Percentiles rank a stretch among this genome's conserved stretches.
These are phyloP conservation scores for Tylochromis polylepis DNA, from an alignment of 2,113 vertebrate genomes.

Conservation along the genomic window DNA sequence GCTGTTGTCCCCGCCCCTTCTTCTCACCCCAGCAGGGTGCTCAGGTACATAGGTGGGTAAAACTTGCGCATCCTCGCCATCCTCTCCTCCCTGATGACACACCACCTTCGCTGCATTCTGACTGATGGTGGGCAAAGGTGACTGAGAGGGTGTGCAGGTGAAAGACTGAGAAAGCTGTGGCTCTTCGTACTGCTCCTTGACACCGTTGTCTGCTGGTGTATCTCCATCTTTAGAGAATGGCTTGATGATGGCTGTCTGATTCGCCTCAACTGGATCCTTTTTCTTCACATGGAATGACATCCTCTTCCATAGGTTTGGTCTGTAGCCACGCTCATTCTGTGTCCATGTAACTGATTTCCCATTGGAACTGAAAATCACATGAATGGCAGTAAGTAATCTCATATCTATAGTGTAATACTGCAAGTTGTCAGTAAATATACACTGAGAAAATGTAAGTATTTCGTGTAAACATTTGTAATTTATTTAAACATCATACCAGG, in stretches of 20 bases:
- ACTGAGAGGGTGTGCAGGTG: constrained; percentile 76
- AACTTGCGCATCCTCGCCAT: constrained; percentile 26
- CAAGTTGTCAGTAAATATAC: background rate
- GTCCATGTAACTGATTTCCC: constrained; percentile 93
- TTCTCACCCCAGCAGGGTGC: constrained; percentile 47
- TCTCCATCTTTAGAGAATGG: constrained; percentile 87
- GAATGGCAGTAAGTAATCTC: background rate
- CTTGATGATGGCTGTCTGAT: constrained; percentile 97
- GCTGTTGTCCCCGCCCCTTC: constrained; percentile 11
- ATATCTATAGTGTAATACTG: background rate
- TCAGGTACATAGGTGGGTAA: constrained; percentile 77
- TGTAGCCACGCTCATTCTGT: constrained; percentile 83
- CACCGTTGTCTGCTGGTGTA: constrained; percentile 63
- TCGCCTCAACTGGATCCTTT: constrained; percentile 81
- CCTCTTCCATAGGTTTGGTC: constrained; percentile 93
- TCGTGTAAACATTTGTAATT: background rate
- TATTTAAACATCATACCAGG: background rate
- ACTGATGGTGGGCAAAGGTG: constrained; percentile 79
- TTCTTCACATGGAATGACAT: constrained; percentile 95
- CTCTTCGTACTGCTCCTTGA: constrained; percentile 74
- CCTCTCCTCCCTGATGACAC: constrained; percentile 75
- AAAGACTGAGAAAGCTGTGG: constrained; percentile 76
- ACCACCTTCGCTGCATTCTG: constrained; percentile 68
- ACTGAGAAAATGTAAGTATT: background rate
- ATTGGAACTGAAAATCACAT: constrained; percentile 80